These are phyloP conservation scores for Pimephales promelas DNA, from an alignment of 2,113 vertebrate genomes.

Conservation along the genomic window DNA sequence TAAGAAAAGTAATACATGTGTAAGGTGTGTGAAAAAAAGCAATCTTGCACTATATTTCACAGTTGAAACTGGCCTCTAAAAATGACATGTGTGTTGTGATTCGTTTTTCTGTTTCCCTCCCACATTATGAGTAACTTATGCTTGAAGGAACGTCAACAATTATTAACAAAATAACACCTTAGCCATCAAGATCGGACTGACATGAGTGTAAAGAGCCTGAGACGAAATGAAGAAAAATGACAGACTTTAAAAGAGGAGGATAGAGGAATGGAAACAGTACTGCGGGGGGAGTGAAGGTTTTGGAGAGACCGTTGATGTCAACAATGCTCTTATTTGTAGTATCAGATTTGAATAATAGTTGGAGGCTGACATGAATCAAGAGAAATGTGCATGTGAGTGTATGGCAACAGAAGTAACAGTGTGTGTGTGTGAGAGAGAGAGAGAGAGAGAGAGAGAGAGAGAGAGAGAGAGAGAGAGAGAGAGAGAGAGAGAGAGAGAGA, in stretches of 20 bases:
- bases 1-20: slow-evolving; percentile 3
- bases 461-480: not conserved
- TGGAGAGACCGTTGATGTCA: not conserved
- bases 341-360: slow-evolving; percentile 34
- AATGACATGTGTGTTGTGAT: not conserved
- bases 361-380: slow-evolving; percentile 11
- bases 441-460: not conserved
- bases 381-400: not conserved
- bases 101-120: not conserved
- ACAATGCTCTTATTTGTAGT: slow-evolving; percentile 36
- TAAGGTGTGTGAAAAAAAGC: not conserved
- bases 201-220: slow-evolving; percentile 7
- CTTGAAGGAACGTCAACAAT: not conserved
- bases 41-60: slow-evolving; percentile 15
- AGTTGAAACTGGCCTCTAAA: not conserved
- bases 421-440: not conserved
- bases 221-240: slow-evolving; percentile 28
- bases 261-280: not conserved
- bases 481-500: not conserved
- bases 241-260: slow-evolving; percentile 10
- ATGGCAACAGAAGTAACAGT: slow-evolving; percentile 10
- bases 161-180: slow-evolving; percentile 16
- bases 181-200: not conserved
- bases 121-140: slow-evolving; percentile 13
- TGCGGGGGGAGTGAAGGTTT: not conserved